Base-by-base conservation (phyloP, 2,888 invertebrate species). In the Clistopyga incitator region DNA sequence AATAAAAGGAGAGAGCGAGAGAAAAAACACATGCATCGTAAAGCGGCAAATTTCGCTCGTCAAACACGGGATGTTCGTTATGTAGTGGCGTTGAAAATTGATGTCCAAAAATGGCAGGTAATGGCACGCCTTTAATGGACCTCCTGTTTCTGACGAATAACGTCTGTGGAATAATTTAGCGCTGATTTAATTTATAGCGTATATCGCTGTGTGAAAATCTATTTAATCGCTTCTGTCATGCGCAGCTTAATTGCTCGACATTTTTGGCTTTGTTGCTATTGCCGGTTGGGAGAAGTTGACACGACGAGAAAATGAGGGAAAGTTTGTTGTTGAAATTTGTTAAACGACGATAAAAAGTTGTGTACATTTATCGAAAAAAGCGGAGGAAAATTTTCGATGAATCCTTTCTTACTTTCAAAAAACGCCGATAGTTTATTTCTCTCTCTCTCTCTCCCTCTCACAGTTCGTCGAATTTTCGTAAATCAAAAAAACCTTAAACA, bases 81-180 rank as follows among this genome's bases (percentile, higher is more conserved):
- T 47, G 50, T 45, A 8, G 56, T n/a, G 54, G 64, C 25, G 65
- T 29, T 47, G 34, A 78, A 71, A 50, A 78, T 54, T 47, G 45
- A 34, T 64, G 2, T 76, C 79, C 79, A 38, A 79, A 83, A 79
- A 83, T 83, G 83, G 67, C 50, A 42, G n/a, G 59, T 79, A 79
- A 83, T 76, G 76, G 72, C 59, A 23, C 50, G 54, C 54, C 83
- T 67, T 34, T 59, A 29, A 23, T 11, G 50, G 71, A 56, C 50
- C n/a, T 13, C 34, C 45, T 65, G 29, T 50, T 74, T 45, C 50
- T 54, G 42, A 42, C n/a, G 38, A 20, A 38, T 38, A 38, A 34
- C 61, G 29, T n/a, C 29, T 61, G 4, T 2, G 18, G 38, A 64
- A 64, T 42, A 38, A 64, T 18, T 64, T 20, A 38, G 2, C 34